Evolutionary conservation across 2,797 vertebrate genomes (phyloP), one percentile per base, ranked within the genome.

Genomic region (Microcaecilia unicolor): DNA sequence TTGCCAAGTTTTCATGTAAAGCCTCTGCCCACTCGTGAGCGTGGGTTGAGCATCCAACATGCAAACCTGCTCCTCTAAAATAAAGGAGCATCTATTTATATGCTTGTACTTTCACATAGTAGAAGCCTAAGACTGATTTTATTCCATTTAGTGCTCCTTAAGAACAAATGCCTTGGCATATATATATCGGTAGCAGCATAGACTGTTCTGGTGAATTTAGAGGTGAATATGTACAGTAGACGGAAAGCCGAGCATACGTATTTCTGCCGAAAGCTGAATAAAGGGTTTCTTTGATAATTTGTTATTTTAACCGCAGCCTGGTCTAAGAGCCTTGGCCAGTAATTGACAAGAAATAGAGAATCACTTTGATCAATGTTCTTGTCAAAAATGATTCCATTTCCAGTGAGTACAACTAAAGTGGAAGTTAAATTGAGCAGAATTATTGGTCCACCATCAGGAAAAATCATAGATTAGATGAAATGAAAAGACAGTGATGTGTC

Each of bases 201-300:
- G 44, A 35, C 37, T 29, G 33, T 25, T 22, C 25, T 25, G 26
- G 31, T 43, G 43, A 32, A 49, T 33, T 50, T 40, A 22, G 12
- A 13, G 42, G 49, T 28, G 20, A 26, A 21, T 29, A 25, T 27
- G 36, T 28, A 35, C 34, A 42, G 37, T 19, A 40, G 24, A 41
- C n/a, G 32, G 51, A 29, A 58, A 60, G 52, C 49, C 11, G 44
- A 16, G 45, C 28, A 14, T 19, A 25, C 23, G 21, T 47, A 29
- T 62, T 50, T 52, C 32, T 44, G 36, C 37, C 37, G 61, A 54
- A n/a, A 8, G 34, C 53, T 73, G 55, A 64, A 53, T 62, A 55
- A 53, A 70, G 5, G 4, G 6, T 22, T 64, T 53, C 25, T 33
- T 63, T 40, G 56, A 48, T 60, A 42, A 50, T 24, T 42, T 61